Base-by-base conservation (phyloP, 2,888 invertebrate genomes). In the Fragum sueziense region DNA sequence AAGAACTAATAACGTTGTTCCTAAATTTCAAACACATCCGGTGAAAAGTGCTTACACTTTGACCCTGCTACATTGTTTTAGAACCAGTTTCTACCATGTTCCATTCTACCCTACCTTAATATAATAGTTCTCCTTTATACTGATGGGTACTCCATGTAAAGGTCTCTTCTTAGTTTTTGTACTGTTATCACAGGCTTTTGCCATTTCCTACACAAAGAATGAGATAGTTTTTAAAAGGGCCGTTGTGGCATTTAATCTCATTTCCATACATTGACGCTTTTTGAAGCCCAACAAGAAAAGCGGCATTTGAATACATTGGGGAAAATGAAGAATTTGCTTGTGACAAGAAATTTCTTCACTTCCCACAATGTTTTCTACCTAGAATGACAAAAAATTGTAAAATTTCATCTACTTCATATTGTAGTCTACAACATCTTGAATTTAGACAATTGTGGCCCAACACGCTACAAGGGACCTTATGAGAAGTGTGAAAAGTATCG, bases 131-230 rank as follows among this genome's bases (percentile, higher is more conserved):
- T 90, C 90, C 72, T 90, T 90, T 2, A 90, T 57, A 76, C 90
- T 90, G 71, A 90, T 76, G 51, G 90, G 90, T 25, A 90, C 85
- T 17, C 90, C 90, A 84, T 89, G 89, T 6, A 90, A 79, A 25
- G 81, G 82, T 41, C 86, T 79, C 69, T 84, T 85, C 67, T 75
- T 76, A 11, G 74, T 84, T 69, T 75, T 74, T 17, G 75, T 79
- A 20, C 51, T 71, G 27, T 34, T 57, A 34, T 75, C 81, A 65
- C 74, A 72, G 7, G 7, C 62, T n/a, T 31, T 62, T 11, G 81
- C 81, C 22, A 41, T 34, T 27, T 59, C 34, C 79, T 79, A 31
- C 11, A 70, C n/a, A n/a, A n/a, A n/a, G n/a, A n/a, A n/a, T n/a
- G n/a, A n/a, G n/a, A n/a, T n/a, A n/a, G 41, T 27, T 47, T 62